These are phyloP conservation scores for Leptopilina myrica DNA, from an alignment of 2,888 invertebrate species.

Conservation along the genomic window DNA sequence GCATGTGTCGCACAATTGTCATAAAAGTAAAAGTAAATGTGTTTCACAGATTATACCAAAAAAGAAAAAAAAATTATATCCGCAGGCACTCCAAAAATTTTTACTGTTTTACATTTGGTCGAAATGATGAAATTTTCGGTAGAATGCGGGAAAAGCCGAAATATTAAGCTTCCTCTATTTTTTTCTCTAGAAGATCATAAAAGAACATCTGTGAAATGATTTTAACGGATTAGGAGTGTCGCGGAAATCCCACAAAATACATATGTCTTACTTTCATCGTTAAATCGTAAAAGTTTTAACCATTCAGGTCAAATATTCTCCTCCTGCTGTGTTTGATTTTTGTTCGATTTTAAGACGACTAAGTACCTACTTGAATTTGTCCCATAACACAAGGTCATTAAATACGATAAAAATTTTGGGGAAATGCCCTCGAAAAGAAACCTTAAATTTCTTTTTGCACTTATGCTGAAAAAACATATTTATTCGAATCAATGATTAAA, in stretches of 20 bases:
- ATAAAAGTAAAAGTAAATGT: conserved; percentile 19
- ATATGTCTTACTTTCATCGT: neutral
- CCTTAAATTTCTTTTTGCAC: no score
- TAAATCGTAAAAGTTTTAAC: conserved; percentile 18
- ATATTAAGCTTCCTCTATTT: neutral
- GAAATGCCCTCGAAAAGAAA: no score
- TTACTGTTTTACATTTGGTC: conserved; percentile 13
- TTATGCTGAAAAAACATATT: no score
- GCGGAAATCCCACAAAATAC: neutral
- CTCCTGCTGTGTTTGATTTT: no score
- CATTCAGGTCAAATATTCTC: neutral
- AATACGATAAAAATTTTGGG: no score
- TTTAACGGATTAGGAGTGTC: neutral
- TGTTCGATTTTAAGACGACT: no score
- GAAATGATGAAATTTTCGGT: neutral
- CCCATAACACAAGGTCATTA: no score
- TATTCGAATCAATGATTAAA: no score
- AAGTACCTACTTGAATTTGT: no score
- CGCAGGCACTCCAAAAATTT: conserved; percentile 3
- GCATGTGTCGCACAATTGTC: conserved; percentile 21
- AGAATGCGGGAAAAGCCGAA: neutral
- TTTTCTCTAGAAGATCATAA: neutral
- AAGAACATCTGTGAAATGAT: conserved; percentile 13
- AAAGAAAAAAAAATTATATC: neutral
- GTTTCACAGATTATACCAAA: neutral